These are phyloP conservation scores for Engystomops pustulosus DNA, from an alignment of 2,113 vertebrate genomes.

Conservation along the genomic window DNA sequence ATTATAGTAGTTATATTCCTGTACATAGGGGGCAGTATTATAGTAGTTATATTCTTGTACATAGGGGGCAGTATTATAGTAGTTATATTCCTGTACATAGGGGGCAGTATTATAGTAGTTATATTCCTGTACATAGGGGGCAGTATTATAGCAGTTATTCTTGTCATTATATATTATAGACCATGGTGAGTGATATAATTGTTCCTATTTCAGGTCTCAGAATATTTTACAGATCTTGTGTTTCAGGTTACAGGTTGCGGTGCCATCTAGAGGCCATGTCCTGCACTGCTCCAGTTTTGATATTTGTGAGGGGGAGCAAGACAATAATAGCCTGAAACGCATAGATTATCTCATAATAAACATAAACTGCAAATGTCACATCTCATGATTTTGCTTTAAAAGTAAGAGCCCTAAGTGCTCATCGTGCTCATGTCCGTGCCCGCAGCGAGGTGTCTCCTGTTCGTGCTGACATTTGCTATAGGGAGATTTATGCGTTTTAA, in stretches of 20 bases:
- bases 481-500: constrained; percentile 26
- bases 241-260: background rate
- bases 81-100: constrained; percentile 2
- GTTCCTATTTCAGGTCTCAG: too few relatives aligned
- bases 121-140: background rate
- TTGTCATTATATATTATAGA: too few relatives aligned
- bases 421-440: background rate
- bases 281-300: background rate
- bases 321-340: background rate
- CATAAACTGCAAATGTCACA: constrained; percentile 36
- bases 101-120: background rate
- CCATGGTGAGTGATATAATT: too few relatives aligned
- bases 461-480: constrained; percentile 22
- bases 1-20: constrained; percentile 10
- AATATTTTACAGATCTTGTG: background rate
- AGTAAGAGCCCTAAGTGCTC: background rate
- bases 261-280: background rate
- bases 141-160: too few relatives aligned
- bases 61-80: background rate
- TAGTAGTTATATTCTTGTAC: constrained; percentile 12
- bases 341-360: background rate
- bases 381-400: constrained; percentile 3
- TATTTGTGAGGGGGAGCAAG: background rate
- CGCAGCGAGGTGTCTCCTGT: background rate
- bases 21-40: background rate